Conservation (phyloP, 2,888 invertebrate genomes). For the Liposcelis brunnea region DNA sequence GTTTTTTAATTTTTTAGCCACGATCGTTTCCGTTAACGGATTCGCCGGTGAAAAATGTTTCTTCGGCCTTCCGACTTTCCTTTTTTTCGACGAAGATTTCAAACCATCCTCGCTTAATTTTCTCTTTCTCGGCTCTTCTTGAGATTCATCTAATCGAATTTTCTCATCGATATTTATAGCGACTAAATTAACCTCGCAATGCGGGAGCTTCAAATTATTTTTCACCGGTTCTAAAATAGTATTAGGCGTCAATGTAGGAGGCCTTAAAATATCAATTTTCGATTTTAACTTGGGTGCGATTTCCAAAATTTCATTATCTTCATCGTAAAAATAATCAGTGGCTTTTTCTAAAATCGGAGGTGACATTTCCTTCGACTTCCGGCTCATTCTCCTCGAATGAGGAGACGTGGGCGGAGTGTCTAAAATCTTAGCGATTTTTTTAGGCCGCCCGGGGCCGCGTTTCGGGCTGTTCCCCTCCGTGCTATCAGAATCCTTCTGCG, state of each 20-base stretch:
- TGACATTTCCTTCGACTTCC: conserved; percentile 11
- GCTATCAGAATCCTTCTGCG: background rate
- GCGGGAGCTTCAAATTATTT: no score
- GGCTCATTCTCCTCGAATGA: background rate
- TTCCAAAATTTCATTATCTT: background rate
- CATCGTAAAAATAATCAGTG: background rate
- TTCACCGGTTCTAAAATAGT: background rate
- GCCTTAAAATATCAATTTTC: conserved; percentile 12
- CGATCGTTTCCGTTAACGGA: conserved; percentile 56
- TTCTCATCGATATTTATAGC: no score
- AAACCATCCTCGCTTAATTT: no score
- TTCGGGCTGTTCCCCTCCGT: conserved; percentile 21
- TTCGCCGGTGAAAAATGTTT: conserved; percentile 43
- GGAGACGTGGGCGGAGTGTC: conserved; percentile 12
- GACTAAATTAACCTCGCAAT: no score
- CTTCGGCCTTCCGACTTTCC: conserved; percentile 66
- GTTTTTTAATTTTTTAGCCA: conserved; percentile 63
- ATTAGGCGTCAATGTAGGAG: conserved; percentile 14
- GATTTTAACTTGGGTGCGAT: conserved; percentile 6
- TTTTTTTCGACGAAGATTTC: conserved; percentile 40
- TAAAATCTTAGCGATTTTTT: conserved; percentile 22
- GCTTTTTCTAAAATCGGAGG: conserved; percentile 15
- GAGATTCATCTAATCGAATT: no score
- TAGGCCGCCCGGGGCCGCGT: conserved; percentile 28
- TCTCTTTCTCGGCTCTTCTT: no score